Percentiles rank a stretch among this genome's conserved stretches.
Evolutionary conservation across 2,888 invertebrate species (phyloP).

Genomic region (Strigamia transsilvanica): DNA sequence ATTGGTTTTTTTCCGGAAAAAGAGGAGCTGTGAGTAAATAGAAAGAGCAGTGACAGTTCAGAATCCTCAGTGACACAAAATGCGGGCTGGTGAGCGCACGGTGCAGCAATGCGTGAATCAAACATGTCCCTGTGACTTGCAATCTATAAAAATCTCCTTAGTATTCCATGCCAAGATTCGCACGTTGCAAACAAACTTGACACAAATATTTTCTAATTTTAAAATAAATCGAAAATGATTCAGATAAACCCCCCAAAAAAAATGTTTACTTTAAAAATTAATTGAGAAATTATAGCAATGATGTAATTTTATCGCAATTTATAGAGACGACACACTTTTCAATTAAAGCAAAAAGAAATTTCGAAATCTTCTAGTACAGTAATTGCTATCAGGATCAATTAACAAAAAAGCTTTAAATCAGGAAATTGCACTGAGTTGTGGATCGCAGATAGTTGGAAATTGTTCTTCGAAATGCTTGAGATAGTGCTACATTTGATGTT

Average conservation of each 20-base stretch:
- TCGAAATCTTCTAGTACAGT: too few species aligned
- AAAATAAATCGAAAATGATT: not conserved
- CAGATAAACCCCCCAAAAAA: not conserved
- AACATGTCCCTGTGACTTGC: constrained; percentile 1
- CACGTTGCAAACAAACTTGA: not conserved
- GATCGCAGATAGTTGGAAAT: not conserved
- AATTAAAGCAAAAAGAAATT: too few species aligned
- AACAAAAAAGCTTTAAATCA: not conserved
- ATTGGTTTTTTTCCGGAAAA: not conserved
- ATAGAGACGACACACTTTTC: too few species aligned
- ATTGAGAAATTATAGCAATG: too few species aligned
- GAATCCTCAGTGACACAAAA: not conserved
- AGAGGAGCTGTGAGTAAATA: not conserved
- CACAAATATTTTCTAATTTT: constrained; percentile 8
- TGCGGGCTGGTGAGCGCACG: not conserved
- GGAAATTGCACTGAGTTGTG: not conserved
- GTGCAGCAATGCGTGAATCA: not conserved
- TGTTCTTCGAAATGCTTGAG: not conserved
- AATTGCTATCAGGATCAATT: not conserved
- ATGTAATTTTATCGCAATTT: too few species aligned
- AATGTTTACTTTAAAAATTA: not conserved
- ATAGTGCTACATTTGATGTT: not conserved
- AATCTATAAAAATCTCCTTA: not conserved
- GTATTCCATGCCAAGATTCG: not conserved
- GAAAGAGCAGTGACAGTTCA: not conserved